These are phyloP conservation scores for Scytalopus superciliaris DNA, from an alignment of 2,113 vertebrate species.

Conservation along the genomic window DNA sequence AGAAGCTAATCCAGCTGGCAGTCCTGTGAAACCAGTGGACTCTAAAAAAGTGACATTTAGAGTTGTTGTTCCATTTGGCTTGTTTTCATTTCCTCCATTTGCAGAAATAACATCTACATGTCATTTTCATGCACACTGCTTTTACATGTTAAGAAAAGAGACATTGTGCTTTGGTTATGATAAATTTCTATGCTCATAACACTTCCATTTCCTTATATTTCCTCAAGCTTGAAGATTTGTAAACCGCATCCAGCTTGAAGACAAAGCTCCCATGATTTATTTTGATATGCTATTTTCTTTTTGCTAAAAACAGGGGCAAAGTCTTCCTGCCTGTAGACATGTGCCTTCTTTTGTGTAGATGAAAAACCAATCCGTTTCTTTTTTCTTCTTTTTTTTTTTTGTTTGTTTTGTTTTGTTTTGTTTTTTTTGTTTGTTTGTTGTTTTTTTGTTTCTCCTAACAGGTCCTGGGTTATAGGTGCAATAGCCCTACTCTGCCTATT, in stretches of 20 bases:
- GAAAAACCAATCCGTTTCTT: not conserved
- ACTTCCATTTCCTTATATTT: slow-evolving; percentile 66
- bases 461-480: slow-evolving; percentile 98
- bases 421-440: no score
- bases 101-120: slow-evolving; percentile 62
- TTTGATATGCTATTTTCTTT: not conserved
- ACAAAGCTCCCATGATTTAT: not conserved
- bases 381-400: not conserved
- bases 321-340: slow-evolving; percentile 15
- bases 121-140: slow-evolving; percentile 65
- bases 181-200: slow-evolving; percentile 50
- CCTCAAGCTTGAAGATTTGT: slow-evolving; percentile 58
- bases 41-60: not conserved
- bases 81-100: slow-evolving; percentile 42
- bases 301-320: slow-evolving; percentile 9
- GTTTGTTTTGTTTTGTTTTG: no score
- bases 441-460: slow-evolving; percentile 64
- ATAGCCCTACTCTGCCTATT: slow-evolving; percentile 95
- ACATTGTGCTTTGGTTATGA: slow-evolving; percentile 48
- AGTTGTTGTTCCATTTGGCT: not conserved
- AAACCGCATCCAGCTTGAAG: slow-evolving; percentile 53
- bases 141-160: not conserved
- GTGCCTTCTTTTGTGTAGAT: not conserved
- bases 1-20: not conserved
- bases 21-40: slow-evolving; percentile 13